Conservation (phyloP, 2,797 vertebrate genomes). For the Nyctibius grandis region DNA sequence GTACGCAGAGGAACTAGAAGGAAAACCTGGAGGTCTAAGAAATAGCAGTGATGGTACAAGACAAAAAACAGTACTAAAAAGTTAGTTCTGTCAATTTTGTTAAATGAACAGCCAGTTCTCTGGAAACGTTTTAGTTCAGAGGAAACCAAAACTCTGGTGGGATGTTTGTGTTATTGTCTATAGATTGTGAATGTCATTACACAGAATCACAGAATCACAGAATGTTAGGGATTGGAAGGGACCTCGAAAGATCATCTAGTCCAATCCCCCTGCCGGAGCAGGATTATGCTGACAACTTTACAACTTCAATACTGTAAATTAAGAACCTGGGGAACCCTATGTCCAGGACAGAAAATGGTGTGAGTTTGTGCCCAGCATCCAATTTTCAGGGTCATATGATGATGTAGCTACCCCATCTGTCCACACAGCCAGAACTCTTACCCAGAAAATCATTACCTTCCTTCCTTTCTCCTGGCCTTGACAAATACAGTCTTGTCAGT, state of each 20-base stretch:
- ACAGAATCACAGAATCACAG: too few relatives aligned
- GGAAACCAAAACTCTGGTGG: not conserved
- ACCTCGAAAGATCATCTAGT: too few relatives aligned
- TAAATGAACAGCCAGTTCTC: not conserved
- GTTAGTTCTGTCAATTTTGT: not conserved
- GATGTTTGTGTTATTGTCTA: not conserved
- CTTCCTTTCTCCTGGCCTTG: not conserved
- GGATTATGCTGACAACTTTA: not conserved
- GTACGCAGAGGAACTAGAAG: not conserved
- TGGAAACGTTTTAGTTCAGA: not conserved
- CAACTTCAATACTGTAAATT: not conserved
- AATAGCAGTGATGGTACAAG: not conserved
- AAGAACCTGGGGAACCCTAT: not conserved
- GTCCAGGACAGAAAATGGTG: not conserved
- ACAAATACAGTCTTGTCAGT: not conserved
- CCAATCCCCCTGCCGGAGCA: too few relatives aligned
- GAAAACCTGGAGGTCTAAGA: not conserved
- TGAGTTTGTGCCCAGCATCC: not conserved
- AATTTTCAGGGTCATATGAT: not conserved
- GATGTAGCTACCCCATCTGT: not conserved
- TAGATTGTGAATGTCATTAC: not conserved
- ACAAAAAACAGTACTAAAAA: not conserved
- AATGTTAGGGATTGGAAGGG: too few relatives aligned
- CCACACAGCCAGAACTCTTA: not conserved
- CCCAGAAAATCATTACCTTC: not conserved